A percentile compares a stretch with the other conserved stretches of the same genome.
Evolutionary conservation across 2,113 vertebrate species (phyloP).

Genomic region (Dunckerocampus dactyliophorus): DNA sequence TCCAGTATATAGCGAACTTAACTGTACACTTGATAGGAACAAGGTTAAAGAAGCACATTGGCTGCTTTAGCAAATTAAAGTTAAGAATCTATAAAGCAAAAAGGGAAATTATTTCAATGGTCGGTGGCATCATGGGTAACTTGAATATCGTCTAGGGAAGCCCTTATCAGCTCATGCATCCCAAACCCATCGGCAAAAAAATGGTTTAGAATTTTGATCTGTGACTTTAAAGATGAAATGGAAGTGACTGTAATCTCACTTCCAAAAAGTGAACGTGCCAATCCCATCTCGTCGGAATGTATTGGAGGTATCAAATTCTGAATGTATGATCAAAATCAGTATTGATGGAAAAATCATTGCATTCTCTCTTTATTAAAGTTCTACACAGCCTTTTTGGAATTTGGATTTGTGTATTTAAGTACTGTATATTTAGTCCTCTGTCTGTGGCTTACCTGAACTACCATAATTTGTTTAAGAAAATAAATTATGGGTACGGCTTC

Average conservation of each 20-base stretch:
- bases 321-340: neutral
- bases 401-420: slow-evolving; percentile 32
- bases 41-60: neutral
- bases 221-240: neutral
- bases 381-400: slow-evolving; percentile 2
- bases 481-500: slow-evolving; percentile 49
- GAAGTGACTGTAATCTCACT: neutral
- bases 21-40: neutral
- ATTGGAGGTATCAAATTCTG: neutral
- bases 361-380: too few relatives aligned
- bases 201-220: neutral
- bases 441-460: slow-evolving; percentile 30
- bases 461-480: slow-evolving; percentile 62
- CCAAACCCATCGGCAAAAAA: neutral
- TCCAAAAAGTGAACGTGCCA: neutral
- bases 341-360: neutral
- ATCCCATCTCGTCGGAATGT: neutral
- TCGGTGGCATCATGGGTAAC: neutral
- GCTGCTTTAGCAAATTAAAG: neutral
- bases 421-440: slow-evolving; percentile 6
- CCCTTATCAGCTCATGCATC: neutral
- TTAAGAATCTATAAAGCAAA: neutral
- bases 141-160: neutral
- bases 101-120: neutral
- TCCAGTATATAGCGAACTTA: neutral